Evolutionary conservation across 2,797 vertebrate genomes (phyloP), one percentile per base, ranked within the genome.

Genomic region (Buphagus erythrorhynchus): DNA sequence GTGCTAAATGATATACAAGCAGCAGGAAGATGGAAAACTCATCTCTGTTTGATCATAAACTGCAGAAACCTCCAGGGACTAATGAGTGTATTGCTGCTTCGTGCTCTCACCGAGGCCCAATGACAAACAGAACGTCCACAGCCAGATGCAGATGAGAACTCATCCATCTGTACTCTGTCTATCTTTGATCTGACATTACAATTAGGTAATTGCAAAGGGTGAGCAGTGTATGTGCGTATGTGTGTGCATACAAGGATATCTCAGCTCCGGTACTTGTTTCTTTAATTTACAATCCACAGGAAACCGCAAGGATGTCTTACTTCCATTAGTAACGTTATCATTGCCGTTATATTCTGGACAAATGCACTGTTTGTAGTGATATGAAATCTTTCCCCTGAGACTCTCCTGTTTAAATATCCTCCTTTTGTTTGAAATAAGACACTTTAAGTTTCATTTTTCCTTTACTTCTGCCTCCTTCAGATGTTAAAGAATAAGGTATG

Each of bases 21-120:
- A 69, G 82, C n/a, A 24, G 68, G 73, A 88, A 81, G 82, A 77
- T 88, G 75, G 90, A 92, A 88, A 96, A 81, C 36, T 25, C 80
- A 38, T 85, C 91, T 94, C 66, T 95, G 78, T 95, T 90, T 93
- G 88, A 93, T 83, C 68, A 76, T 83, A 83, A 69, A 49, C 61
- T 62, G 51, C 51, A 87, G 84, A 67, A 38, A 17, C 38, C 57
- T 86, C 74, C 66, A 78, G 91, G 90, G 88, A 89, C 43, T 93
- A 91, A 94, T 93, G 76, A 77, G 46, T 59, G 18, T 66, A 65
- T 35, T 62, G 58, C 59, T 72, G 33, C 67, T 84, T 68, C 3
- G 2, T 66, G 51, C 72, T 88, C 22, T 72, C 1, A 13, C 65
- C 5, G 4, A 29, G 58, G 43, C 73, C 85, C 77, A 69, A 36